phyloP scores from a whole-genome alignment of 2,888 invertebrate species.

The Ramazzottius varieornatus region DNA sequence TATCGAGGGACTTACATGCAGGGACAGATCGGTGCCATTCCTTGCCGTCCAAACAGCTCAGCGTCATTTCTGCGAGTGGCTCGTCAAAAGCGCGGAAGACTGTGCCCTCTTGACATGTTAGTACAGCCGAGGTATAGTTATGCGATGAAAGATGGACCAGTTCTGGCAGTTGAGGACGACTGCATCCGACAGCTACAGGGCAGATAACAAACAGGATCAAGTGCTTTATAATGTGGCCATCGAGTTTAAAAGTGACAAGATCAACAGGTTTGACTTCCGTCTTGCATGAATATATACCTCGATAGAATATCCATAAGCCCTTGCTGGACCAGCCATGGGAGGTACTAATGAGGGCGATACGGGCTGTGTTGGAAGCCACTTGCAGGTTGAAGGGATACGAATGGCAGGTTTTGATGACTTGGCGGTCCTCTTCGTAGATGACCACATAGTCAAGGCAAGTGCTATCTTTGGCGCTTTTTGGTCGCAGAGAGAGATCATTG shows the following conservation, averaged over 20 bases:
- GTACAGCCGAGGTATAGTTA: neutral
- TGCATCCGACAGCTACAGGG: neutral
- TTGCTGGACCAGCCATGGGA: neutral
- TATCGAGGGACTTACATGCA: neutral
- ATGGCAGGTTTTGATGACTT: neutral
- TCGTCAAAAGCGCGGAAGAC: neutral
- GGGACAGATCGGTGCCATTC: neutral
- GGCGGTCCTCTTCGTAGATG: neutral
- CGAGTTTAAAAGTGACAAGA: too few species aligned
- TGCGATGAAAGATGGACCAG: neutral
- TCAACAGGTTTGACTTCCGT: too few species aligned
- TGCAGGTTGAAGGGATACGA: constrained; percentile 1
- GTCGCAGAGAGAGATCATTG: constrained; percentile 2
- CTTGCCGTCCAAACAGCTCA: neutral
- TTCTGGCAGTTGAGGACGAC: neutral
- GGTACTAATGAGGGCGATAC: neutral
- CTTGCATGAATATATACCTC: too few species aligned
- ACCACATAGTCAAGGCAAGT: neutral
- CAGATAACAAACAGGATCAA: neutral
- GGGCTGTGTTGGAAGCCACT: neutral
- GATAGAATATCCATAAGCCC: neutral
- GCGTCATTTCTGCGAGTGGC: neutral
- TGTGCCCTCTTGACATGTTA: neutral
- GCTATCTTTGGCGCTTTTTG: constrained; percentile 2
- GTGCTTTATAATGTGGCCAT: too few species aligned